Percentiles rank a stretch among this genome's conserved stretches.
phyloP scores from a whole-genome alignment of 2,888 invertebrate genomes.

The Scaptomyza reducta region DNA sequence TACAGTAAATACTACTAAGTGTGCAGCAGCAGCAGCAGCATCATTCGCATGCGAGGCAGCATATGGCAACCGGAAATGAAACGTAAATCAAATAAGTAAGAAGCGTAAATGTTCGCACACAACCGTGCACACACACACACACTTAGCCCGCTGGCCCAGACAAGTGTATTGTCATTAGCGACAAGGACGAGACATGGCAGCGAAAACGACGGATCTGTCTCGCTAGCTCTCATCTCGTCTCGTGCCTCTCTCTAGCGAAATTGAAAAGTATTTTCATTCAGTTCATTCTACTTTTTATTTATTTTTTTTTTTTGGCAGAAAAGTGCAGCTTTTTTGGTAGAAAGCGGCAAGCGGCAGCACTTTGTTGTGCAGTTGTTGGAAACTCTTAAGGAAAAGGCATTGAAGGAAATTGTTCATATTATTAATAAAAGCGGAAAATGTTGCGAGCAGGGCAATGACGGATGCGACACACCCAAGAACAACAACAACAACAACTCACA shows the following conservation, averaged over 20 bases:
- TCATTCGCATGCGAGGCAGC: slow-evolving; percentile 72
- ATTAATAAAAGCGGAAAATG: slow-evolving; percentile 79
- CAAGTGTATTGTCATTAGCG: slow-evolving; percentile 77
- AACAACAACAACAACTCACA: slow-evolving; percentile 34
- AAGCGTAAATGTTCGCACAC: slow-evolving; percentile 69
- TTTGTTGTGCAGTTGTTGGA: slow-evolving; percentile 13
- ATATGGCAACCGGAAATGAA: slow-evolving; percentile 82
- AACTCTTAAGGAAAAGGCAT: slow-evolving; percentile 42
- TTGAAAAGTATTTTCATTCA: slow-evolving; percentile 69
- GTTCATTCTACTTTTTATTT: no score
- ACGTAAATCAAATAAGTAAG: slow-evolving; percentile 82
- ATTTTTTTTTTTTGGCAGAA: slow-evolving; percentile 5
- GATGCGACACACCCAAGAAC: slow-evolving; percentile 62
- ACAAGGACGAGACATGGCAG: slow-evolving; percentile 61
- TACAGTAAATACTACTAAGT: slow-evolving; percentile 1
- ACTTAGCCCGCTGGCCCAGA: slow-evolving; percentile 22
- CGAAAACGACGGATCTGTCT: slow-evolving; percentile 45
- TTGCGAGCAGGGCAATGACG: slow-evolving; percentile 75
- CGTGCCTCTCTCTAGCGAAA: slow-evolving; percentile 39
- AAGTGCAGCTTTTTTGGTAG: slow-evolving; percentile 71
- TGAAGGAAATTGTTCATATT: slow-evolving; percentile 77
- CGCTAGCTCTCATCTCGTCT: background rate
- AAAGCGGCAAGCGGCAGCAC: slow-evolving; percentile 66
- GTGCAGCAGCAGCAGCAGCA: slow-evolving; percentile 25
- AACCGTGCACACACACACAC: slow-evolving; percentile 7